Base-by-base conservation (phyloP, 2,888 invertebrate genomes). In the Eristalinus aeneus region DNA sequence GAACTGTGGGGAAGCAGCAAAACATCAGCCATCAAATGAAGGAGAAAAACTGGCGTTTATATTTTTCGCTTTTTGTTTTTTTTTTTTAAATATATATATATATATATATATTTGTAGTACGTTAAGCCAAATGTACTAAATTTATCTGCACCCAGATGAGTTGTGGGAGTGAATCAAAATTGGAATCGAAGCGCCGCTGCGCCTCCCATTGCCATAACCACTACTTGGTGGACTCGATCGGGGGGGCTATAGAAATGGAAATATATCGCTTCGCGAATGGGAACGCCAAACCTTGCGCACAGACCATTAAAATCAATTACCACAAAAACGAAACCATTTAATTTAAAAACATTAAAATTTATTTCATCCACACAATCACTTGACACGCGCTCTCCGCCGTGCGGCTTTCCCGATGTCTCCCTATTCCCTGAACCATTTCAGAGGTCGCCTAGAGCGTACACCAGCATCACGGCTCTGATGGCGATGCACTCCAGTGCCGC, bases 301-400 rank as follows among this genome's bases (percentile, higher is more conserved):
- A 81, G 81, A 83, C 88, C 89, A 89, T 89, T 89, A 88, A 89
- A 89, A 89, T 88, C 89, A 89, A 89, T 89, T 89, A 89, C 88
- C 88, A 88, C 89, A 88, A 88, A 88, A 88, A 88, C 87, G 87
- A 88, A 89, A 87, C 88, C 88, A 89, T 89, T 89, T 88, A 88
- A 89, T 87, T 89, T 88, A 83, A 87, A 88, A 89, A 88, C 85
- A 88, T 82, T 78, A 86, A 84, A 89, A 89, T 88, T 89, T 89
- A 88, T 88, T 88, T 89, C 80, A 88, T 88, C 82, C 82, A 79
- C 88, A 85, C 88, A 89, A 89, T 88, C 88, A 88, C 87, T 89
- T 88, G 89, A 89, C 88, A 88, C 89, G 88, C 88, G 88, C 76
- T 84, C 77, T 77, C 39, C 65, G 60, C 65, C 64, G 73, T 54